phyloP scores from a whole-genome alignment of 1,140 invertebrate species.

The Hyphantria cunea region DNA sequence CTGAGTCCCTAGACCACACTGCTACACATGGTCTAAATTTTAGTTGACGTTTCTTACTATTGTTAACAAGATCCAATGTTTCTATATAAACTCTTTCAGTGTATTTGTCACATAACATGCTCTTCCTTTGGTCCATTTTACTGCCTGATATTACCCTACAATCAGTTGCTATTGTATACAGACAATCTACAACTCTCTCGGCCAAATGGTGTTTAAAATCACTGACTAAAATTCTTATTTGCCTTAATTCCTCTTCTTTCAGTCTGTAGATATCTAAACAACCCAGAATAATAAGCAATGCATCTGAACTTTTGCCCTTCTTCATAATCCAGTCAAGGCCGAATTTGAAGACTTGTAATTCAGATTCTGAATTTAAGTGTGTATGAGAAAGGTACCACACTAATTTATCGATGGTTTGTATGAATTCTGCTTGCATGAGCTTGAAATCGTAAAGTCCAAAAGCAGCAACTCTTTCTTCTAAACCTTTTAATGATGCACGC shows the following conservation, averaged over 20 bases:
- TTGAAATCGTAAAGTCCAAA: constrained; percentile 62
- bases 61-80: constrained; percentile 49
- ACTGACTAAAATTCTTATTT: constrained; percentile 46
- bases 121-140: constrained; percentile 35
- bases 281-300: constrained; percentile 56
- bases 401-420: constrained; percentile 55
- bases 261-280: constrained; percentile 63
- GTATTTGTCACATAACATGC: constrained; percentile 50
- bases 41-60: constrained; percentile 50
- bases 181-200: constrained; percentile 60
- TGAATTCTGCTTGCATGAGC: constrained; percentile 58
- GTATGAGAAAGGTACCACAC: constrained; percentile 72
- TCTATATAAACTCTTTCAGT: constrained; percentile 65
- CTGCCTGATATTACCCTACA: constrained; percentile 31
- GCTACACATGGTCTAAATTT: constrained; percentile 51
- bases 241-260: constrained; percentile 40
- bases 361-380: constrained; percentile 57
- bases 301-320: constrained; percentile 56
- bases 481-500: constrained; percentile 47
- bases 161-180: constrained; percentile 39
- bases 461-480: constrained; percentile 51
- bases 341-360: constrained; percentile 65
- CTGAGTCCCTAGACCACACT: constrained; percentile 47
- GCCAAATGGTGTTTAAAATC: constrained; percentile 56
- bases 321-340: constrained; percentile 61